phyloP scores from a whole-genome alignment of 2,113 vertebrate genomes.

The Sporophila hypoxantha region DNA sequence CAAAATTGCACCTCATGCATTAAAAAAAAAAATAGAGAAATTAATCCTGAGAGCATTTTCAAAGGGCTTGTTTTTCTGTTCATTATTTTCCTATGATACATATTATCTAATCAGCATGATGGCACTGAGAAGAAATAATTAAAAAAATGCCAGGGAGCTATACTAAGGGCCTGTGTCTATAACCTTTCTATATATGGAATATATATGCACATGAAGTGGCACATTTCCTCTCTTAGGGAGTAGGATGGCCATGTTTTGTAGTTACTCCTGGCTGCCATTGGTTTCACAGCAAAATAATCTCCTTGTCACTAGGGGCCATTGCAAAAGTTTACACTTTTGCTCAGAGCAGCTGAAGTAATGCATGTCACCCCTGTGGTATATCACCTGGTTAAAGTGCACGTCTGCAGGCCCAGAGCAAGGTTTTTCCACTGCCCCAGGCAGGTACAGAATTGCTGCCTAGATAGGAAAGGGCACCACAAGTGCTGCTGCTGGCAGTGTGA shows the following conservation, averaged over 20 bases:
- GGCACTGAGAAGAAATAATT: background rate
- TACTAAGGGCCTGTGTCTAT: background rate
- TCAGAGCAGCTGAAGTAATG: background rate
- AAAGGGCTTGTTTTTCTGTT: background rate
- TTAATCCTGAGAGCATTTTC: background rate
- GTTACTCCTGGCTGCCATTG: background rate
- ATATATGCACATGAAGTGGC: background rate
- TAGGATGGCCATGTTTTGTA: background rate
- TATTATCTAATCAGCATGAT: background rate
- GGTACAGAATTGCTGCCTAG: background rate
- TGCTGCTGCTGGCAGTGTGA: background rate
- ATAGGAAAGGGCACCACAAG: background rate
- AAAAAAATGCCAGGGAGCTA: background rate
- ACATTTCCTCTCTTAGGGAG: background rate
- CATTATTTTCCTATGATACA: background rate
- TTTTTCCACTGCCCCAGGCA: constrained; percentile 17
- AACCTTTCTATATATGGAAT: background rate
- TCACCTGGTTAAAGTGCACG: background rate
- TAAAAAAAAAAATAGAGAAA: background rate
- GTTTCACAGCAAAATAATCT: background rate
- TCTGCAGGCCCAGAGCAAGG: background rate
- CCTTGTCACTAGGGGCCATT: background rate
- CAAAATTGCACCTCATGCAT: background rate
- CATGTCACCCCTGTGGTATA: background rate
- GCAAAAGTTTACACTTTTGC: background rate